These are phyloP conservation scores for Chiloscyllium punctatum DNA, from an alignment of 2,797 vertebrate genomes.

Conservation along the genomic window DNA sequence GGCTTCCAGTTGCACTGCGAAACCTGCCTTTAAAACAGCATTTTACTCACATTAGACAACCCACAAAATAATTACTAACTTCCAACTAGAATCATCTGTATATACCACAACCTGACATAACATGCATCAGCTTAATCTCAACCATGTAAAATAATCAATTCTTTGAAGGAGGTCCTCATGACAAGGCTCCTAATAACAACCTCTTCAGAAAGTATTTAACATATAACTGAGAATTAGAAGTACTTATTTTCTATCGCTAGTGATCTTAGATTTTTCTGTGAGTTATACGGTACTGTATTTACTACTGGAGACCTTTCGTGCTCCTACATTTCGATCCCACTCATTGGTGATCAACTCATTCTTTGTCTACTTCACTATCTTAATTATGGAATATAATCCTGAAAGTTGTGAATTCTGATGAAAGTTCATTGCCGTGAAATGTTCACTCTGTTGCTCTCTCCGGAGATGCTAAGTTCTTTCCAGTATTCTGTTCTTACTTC, in stretches of 20 bases:
- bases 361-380: neutral
- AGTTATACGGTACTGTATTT: neutral
- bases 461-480: neutral
- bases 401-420: neutral
- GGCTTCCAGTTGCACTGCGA: neutral
- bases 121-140: neutral
- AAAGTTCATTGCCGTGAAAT: neutral
- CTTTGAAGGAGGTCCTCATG: neutral
- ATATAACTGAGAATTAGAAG: neutral
- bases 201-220: neutral
- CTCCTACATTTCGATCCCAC: neutral
- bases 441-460: neutral
- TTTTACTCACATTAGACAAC: neutral
- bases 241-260: neutral
- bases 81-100: neutral
- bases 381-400: neutral
- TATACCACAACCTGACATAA: neutral
- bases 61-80: conserved; percentile 9
- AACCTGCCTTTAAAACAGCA: neutral
- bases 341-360: neutral
- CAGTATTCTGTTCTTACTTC: neutral
- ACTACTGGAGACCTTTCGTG: neutral
- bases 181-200: neutral
- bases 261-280: neutral
- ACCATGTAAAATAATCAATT: neutral